These are phyloP conservation scores for Premnoplex brunnescens DNA, from an alignment of 2,797 vertebrate species.

Conservation along the genomic window DNA sequence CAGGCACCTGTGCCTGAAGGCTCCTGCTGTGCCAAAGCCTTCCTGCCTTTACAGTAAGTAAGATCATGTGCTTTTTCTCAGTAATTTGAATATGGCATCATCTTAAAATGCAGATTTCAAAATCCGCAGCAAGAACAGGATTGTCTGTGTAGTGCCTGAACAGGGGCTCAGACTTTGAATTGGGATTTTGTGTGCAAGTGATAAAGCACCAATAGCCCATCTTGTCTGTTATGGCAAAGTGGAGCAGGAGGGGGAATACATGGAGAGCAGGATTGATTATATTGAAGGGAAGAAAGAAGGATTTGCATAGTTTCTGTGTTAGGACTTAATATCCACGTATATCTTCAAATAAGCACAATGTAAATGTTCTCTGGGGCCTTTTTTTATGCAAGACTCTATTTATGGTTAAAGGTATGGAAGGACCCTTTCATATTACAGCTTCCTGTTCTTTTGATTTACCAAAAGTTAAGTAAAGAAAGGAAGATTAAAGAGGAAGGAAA, in stretches of 20 bases:
- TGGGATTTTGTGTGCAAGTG: neutral
- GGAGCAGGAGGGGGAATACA: neutral
- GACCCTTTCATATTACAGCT: slow-evolving; percentile 38
- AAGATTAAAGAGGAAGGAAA: slow-evolving; percentile 56
- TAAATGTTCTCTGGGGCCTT: slow-evolving; percentile 19
- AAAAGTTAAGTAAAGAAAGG: slow-evolving; percentile 35
- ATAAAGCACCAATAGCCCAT: neutral
- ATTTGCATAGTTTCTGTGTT: slow-evolving; percentile 30
- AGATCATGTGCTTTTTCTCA: neutral
- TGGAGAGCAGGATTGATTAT: neutral
- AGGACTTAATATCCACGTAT: neutral
- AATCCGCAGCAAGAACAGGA: neutral
- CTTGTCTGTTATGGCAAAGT: neutral
- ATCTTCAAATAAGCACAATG: neutral
- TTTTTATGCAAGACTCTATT: neutral
- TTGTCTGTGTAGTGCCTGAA: neutral
- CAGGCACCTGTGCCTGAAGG: neutral
- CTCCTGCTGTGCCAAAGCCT: neutral
- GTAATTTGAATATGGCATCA: neutral
- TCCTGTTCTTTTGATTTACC: slow-evolving; percentile 55
- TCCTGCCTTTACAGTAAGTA: neutral
- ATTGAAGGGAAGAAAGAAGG: neutral
- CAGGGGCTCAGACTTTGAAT: neutral
- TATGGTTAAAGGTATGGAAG: slow-evolving; percentile 42
- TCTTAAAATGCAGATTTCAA: neutral